These are phyloP conservation scores for Spialia ferax DNA, from an alignment of 2,888 invertebrate genomes.

Conservation along the genomic window DNA sequence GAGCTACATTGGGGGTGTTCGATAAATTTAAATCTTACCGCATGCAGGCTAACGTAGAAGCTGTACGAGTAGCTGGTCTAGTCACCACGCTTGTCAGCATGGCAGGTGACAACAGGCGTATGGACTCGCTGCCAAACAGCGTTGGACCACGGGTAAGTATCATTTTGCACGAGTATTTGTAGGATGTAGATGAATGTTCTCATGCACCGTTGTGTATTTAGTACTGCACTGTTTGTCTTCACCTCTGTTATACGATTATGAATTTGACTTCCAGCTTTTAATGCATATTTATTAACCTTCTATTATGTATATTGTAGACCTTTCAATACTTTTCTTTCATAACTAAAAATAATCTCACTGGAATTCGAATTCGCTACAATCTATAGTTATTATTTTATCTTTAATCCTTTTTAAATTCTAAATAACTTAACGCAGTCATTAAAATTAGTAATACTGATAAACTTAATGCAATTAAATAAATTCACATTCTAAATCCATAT, in stretches of 20 bases:
- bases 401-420: background rate
- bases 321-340: background rate
- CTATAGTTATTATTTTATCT: background rate
- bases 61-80: slow-evolving; percentile 93
- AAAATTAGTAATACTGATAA: background rate
- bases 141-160: slow-evolving; percentile 83
- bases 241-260: slow-evolving; percentile 21
- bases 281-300: background rate
- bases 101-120: slow-evolving; percentile 88
- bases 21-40: slow-evolving; percentile 84
- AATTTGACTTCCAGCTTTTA: background rate
- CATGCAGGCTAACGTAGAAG: slow-evolving; percentile 92
- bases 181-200: slow-evolving; percentile 39
- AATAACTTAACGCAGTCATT: slow-evolving; percentile 16
- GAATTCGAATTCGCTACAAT: slow-evolving; percentile 10
- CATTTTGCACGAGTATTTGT: slow-evolving; percentile 55
- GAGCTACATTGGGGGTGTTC: slow-evolving; percentile 51
- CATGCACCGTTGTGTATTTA: slow-evolving; percentile 41
- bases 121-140: slow-evolving; percentile 83
- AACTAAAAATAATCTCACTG: background rate
- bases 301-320: background rate
- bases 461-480: slow-evolving; percentile 21
- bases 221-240: slow-evolving; percentile 15
- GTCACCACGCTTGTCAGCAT: slow-evolving; percentile 94
- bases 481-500: slow-evolving; percentile 16